These are phyloP conservation scores for Zosterops hypoxanthus DNA, from an alignment of 2,113 vertebrate genomes.

Conservation along the genomic window DNA sequence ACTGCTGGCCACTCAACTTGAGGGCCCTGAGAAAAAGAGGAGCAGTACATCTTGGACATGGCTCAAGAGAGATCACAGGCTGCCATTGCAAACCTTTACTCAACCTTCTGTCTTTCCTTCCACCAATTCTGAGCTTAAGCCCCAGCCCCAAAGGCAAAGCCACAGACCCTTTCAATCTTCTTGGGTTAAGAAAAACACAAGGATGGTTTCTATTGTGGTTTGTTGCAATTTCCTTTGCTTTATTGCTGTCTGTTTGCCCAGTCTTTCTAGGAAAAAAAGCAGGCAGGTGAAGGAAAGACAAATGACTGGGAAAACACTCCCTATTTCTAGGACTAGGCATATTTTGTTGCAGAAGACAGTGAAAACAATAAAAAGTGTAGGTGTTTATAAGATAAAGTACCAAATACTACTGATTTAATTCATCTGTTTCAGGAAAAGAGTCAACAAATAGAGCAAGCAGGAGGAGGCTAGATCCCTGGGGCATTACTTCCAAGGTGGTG, in stretches of 20 bases:
- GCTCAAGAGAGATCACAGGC: neutral
- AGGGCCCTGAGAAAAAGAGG: neutral
- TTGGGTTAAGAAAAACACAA: rapidly evolving
- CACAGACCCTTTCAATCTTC: neutral
- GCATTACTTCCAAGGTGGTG: neutral
- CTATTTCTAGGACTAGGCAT: neutral
- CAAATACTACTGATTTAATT: neutral
- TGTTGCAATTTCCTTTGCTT: neutral
- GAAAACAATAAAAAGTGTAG: neutral
- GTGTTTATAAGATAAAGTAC: neutral
- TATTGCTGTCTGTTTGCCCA: neutral
- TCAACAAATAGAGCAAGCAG: rapidly evolving
- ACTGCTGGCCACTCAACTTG: neutral
- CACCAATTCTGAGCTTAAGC: neutral
- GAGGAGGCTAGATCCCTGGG: neutral
- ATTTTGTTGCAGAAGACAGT: neutral
- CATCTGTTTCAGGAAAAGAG: neutral
- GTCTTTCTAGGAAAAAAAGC: neutral
- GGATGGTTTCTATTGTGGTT: neutral
- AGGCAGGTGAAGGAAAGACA: neutral
- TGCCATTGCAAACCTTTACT: neutral
- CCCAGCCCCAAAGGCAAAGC: neutral
- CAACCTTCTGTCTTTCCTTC: neutral
- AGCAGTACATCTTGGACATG: neutral
- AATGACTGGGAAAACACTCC: neutral